Evolutionary conservation across 2,888 invertebrate species (phyloP), one percentile per base, ranked within the genome.

Genomic region (Philhelius pedissequus): DNA sequence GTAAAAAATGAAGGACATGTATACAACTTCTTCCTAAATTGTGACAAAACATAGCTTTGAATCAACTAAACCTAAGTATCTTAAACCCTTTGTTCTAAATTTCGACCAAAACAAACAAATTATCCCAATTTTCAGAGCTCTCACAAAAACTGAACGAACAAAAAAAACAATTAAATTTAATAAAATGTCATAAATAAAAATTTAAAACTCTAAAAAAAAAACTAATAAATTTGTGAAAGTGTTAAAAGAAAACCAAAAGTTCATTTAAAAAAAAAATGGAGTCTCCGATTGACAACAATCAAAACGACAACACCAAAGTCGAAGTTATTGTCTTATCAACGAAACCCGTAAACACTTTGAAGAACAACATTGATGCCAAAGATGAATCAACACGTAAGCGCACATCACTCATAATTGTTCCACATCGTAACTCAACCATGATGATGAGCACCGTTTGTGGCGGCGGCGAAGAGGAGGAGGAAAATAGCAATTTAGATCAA

Each of bases 281-380:
- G n/a, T 76, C 75, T 22, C 80, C 84, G 38, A 48, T 76, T 35
- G 84, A 84, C 64, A 71, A 84, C 66, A 70, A 70, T 56, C 75
- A 73, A 84, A 38, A 87, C 40, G 87, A 87, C 70, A 88, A 88
- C 68, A 88, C 89, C 52, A 90, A 90, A 70, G 89, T 90, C 70
- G 90, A 90, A 86, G 90, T 90, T 30, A 90, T 91, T 69, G 90
- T 91, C 40, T 87, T 88, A 58, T 83, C 90, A 15, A 62, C 80
- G 52, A 91, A 91, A 76, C 90, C 91, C 68, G 91, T 91, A 32
- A 90, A 92, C 75, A 91, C 91, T 3, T 88, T 91, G 22, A 91
- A 90, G 73, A 91, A 91, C 86, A 91, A 91, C 64, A 91, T 92
- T 69, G 90, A 92, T 86, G 89, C 89, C 87, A 91, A 90, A 88